Conservation (phyloP, 2,888 invertebrate genomes). For the Macrophya annulata region DNA sequence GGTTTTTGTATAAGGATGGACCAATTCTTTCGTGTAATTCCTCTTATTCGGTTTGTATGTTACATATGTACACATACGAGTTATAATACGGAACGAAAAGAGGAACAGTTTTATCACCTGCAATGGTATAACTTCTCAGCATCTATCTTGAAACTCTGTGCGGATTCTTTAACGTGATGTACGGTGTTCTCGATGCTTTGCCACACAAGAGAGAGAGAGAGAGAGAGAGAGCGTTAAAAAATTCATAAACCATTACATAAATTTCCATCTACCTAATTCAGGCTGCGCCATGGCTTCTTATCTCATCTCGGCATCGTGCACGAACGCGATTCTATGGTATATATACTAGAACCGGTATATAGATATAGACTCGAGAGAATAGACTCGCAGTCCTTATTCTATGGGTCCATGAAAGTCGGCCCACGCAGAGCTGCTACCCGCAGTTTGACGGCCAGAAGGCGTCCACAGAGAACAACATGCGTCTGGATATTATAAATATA, state of each 20-base stretch:
- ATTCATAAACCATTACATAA: conserved; percentile 54
- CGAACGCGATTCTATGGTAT: conserved; percentile 38
- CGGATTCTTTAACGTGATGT: not conserved
- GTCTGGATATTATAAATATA: conserved; percentile 41
- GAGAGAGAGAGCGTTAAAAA: conserved; percentile 28
- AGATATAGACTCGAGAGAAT: conserved; percentile 36
- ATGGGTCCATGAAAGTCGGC: conserved; percentile 40
- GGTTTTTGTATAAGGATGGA: not conserved
- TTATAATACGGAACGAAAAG: not conserved
- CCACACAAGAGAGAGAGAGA: not conserved
- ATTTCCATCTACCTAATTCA: conserved; percentile 50
- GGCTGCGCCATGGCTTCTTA: conserved; percentile 46
- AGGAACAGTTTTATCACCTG: conserved; percentile 28
- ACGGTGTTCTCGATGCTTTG: not conserved
- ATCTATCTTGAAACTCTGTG: not conserved
- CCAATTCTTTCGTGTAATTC: not conserved
- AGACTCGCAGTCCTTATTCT: conserved; percentile 44
- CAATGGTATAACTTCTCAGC: not conserved
- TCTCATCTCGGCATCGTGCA: conserved; percentile 37
- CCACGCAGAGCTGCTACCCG: conserved; percentile 49
- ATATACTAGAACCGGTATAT: conserved; percentile 28
- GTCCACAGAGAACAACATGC: conserved; percentile 44
- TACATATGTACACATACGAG: too few relatives aligned
- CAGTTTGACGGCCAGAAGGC: conserved; percentile 36
- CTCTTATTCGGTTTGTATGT: not conserved